Conservation (phyloP, 2,797 vertebrate species). For the Ataeniobius toweri region DNA sequence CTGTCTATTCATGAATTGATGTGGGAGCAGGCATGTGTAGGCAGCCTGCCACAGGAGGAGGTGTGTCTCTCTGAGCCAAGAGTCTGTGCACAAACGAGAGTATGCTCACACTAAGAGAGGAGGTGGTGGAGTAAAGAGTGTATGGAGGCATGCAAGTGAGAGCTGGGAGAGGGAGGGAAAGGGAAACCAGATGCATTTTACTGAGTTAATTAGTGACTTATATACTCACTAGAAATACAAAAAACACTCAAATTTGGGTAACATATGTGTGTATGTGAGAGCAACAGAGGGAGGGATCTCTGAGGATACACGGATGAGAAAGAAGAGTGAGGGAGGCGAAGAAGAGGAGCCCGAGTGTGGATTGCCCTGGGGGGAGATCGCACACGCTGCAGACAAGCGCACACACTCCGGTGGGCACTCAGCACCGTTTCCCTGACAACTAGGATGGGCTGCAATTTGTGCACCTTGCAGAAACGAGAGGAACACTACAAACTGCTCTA, state of each 20-base stretch:
- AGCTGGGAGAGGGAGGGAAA: constrained; percentile 40
- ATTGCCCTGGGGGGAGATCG: constrained; percentile 78
- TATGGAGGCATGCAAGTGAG: constrained; percentile 64
- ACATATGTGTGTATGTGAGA: constrained; percentile 33
- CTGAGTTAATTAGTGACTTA: constrained; percentile 42
- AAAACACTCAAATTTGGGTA: constrained; percentile 23
- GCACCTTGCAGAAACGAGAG: constrained; percentile 98
- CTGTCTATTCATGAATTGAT: constrained; percentile 59
- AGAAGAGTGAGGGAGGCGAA: constrained; percentile 86
- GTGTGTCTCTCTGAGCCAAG: constrained; percentile 73
- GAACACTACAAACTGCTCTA: constrained; percentile 99
- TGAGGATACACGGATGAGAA: constrained; percentile 92
- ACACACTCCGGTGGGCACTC: constrained; percentile 64
- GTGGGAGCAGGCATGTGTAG: constrained; percentile 63
- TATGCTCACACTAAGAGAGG: constrained; percentile 67
- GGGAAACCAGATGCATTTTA: constrained; percentile 54
- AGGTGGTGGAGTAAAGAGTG: constrained; percentile 57
- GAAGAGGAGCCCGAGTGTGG: constrained; percentile 87
- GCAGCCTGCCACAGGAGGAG: constrained; percentile 74
- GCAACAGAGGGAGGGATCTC: constrained; percentile 67
- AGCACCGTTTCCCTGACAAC: constrained; percentile 81
- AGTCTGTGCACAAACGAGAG: constrained; percentile 51
- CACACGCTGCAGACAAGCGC: constrained; percentile 61
- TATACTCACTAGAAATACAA: constrained; percentile 32
- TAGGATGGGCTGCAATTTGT: constrained; percentile 99